phyloP scores from a whole-genome alignment of 2,113 vertebrate species.

The Lagopus leucura region DNA sequence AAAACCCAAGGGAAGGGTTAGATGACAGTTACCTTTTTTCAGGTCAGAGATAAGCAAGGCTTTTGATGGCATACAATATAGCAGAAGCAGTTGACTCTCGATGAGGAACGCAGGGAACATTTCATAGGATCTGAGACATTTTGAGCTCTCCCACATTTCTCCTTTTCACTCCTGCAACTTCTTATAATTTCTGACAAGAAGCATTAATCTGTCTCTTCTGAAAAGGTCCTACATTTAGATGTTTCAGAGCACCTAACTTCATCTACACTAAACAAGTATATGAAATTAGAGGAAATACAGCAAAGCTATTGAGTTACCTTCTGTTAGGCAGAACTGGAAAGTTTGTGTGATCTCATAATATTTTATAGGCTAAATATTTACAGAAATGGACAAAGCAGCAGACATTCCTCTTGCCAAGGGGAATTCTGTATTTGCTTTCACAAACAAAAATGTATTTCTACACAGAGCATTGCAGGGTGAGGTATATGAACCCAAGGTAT shows the following conservation, averaged over 20 bases:
- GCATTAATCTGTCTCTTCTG: conserved; percentile 4
- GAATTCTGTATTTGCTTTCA: background rate
- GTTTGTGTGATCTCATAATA: background rate
- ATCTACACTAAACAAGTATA: conserved; percentile 4
- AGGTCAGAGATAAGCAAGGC: background rate
- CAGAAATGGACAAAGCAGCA: background rate
- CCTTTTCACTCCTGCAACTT: background rate
- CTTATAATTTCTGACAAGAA: conserved; percentile 23
- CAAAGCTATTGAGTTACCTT: conserved; percentile 3
- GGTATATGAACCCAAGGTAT: background rate
- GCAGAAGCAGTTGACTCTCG: background rate
- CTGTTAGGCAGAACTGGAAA: background rate
- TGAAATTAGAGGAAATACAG: background rate
- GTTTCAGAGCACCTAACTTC: background rate
- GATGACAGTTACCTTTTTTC: background rate
- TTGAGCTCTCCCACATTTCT: background rate
- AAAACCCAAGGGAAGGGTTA: conserved; percentile 5
- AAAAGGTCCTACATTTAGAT: conserved; percentile 10
- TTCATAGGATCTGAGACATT: background rate
- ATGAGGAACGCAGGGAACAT: background rate
- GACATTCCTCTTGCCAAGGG: background rate
- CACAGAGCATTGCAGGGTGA: background rate
- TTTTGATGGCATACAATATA: background rate
- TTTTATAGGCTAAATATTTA: background rate
- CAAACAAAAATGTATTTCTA: background rate